phyloP scores from a whole-genome alignment of 2,113 vertebrate species.

The Menura novaehollandiae region DNA sequence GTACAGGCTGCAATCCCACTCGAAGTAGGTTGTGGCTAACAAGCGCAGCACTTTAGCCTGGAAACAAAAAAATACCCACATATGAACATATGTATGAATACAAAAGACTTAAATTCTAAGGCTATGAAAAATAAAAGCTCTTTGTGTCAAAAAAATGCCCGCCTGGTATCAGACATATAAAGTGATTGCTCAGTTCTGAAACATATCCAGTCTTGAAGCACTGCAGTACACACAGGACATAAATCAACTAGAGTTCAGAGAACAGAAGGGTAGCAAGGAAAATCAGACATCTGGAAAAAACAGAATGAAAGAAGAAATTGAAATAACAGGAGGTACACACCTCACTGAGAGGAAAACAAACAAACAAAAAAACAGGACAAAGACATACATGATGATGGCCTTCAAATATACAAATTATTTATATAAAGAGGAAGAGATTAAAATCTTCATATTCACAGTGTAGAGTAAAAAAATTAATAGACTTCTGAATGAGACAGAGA shows the following conservation, averaged over 20 bases:
- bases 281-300: not conserved
- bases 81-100: not conserved
- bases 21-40: slow-evolving; percentile 83
- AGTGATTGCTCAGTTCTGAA: not conserved
- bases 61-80: not conserved
- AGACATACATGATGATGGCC: not conserved
- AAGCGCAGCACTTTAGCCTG: slow-evolving; percentile 88
- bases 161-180: not conserved
- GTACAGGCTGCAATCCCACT: slow-evolving; percentile 79
- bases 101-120: not conserved
- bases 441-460: not conserved
- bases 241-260: not conserved
- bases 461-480: not conserved
- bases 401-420: not conserved
- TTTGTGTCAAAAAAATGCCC: not conserved
- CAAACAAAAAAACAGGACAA: not conserved
- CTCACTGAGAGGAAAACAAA: not conserved
- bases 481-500: not conserved
- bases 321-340: not conserved
- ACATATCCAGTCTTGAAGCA: not conserved
- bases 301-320: not conserved
- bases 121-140: not conserved
- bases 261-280: not conserved
- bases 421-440: not conserved
- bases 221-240: not conserved